A percentile compares a stretch with the other conserved stretches of the same genome.
Evolutionary conservation across 2,888 invertebrate species (phyloP).

Genomic region (Xestia xanthographa): DNA sequence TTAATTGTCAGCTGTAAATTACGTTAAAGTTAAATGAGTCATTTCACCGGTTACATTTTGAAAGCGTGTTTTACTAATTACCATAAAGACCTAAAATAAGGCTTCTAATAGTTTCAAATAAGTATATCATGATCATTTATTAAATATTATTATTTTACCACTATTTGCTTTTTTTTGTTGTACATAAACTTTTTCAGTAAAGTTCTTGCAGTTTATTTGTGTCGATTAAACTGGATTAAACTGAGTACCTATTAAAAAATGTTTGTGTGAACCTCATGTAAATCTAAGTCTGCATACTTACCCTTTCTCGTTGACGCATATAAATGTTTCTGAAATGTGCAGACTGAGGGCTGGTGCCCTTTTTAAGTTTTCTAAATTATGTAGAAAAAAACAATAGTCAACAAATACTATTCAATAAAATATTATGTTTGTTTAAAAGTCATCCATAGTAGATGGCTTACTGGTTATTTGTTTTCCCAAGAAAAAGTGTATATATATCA

Average conservation of each 20-base stretch:
- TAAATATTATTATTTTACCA: not conserved
- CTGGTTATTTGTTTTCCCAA: not conserved
- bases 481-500: not conserved
- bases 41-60: constrained; percentile 48
- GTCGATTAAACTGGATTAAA: not conserved
- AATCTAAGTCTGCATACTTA: not conserved
- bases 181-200: not conserved
- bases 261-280: not conserved
- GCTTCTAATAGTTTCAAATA: not conserved
- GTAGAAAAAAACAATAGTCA: no score
- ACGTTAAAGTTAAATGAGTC: constrained; percentile 41
- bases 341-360: not conserved
- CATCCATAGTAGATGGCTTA: not conserved
- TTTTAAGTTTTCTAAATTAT: not conserved
- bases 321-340: not conserved
- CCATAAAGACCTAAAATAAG: not conserved
- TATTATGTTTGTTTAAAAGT: not conserved
- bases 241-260: not conserved
- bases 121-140: accelerated
- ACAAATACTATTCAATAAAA: not conserved
- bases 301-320: not conserved
- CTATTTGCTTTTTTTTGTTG: not conserved
- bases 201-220: not conserved
- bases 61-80: constrained; percentile 28
- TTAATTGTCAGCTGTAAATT: not conserved